phyloP scores from a whole-genome alignment of 2,113 vertebrate genomes.

The Hippocampus mohnikei region DNA sequence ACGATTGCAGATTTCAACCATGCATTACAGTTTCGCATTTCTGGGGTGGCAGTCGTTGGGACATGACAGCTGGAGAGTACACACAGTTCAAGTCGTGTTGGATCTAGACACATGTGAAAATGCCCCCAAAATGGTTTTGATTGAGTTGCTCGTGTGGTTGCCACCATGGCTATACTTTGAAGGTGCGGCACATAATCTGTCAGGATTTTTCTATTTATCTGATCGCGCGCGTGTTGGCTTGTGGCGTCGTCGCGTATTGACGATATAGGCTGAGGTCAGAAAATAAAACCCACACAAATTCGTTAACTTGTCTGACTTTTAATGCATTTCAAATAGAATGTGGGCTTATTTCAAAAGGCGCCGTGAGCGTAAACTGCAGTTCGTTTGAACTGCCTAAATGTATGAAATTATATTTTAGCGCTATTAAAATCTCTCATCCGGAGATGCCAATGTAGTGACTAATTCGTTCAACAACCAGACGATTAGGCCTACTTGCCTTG shows the following conservation, averaged over 20 bases:
- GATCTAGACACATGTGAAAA: no score
- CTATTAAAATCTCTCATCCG: neutral
- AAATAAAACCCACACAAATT: neutral
- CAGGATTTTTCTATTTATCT: no score
- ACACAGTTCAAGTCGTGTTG: no score
- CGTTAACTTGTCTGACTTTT: neutral
- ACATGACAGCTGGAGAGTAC: no score
- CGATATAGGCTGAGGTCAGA: neutral
- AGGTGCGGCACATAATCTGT: no score
- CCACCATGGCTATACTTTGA: no score
- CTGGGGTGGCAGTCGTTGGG: no score
- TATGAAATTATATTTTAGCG: neutral
- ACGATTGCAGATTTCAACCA: neutral
- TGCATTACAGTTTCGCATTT: neutral
- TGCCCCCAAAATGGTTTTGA: no score
- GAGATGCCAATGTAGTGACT: neutral
- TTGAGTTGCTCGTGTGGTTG: no score
- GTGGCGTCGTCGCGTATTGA: no score
- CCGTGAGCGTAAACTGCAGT: neutral
- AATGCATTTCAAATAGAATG: neutral
- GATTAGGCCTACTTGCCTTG: neutral
- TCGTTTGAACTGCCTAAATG: neutral
- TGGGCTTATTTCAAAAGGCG: no score
- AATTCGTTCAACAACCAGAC: neutral
- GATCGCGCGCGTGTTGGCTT: no score